phyloP scores from a whole-genome alignment of 1,140 invertebrate genomes.

The Drosophila arawakana region DNA sequence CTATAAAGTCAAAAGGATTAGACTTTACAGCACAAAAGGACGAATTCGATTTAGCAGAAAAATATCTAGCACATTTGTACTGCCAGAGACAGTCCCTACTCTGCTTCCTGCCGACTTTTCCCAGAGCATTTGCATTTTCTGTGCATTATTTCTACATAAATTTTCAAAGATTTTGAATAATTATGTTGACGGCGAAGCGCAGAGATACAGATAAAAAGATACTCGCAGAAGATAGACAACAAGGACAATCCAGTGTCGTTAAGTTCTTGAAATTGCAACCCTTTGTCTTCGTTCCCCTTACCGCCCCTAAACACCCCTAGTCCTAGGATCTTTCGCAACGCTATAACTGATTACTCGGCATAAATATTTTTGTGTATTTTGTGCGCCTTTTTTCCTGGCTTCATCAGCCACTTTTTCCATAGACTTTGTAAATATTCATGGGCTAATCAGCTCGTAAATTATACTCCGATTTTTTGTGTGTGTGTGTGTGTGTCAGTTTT shows the following conservation, averaged over 20 bases:
- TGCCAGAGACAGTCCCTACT: conserved; percentile 15
- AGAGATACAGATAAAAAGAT: conserved; percentile 55
- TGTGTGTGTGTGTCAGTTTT: conserved; percentile 37
- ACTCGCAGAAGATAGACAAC: conserved; percentile 7
- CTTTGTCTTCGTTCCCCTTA: conserved; percentile 22
- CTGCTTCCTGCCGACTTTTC: conserved; percentile 42
- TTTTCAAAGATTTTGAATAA: conserved; percentile 74
- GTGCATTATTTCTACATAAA: conserved; percentile 67
- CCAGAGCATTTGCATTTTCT: conserved; percentile 75
- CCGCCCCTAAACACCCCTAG: not conserved
- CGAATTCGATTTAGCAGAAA: conserved; percentile 80
- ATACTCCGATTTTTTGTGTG: conserved; percentile 56
- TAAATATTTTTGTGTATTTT: conserved; percentile 81
- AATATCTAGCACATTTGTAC: conserved; percentile 69
- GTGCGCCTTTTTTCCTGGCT: conserved; percentile 48
- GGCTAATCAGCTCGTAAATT: conserved; percentile 82
- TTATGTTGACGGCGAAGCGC: conserved; percentile 63
- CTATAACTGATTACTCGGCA: conserved; percentile 63
- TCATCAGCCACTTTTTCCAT: conserved; percentile 19
- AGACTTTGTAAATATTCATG: conserved; percentile 72
- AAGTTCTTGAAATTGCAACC: conserved; percentile 55
- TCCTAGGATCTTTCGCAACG: conserved; percentile 8
- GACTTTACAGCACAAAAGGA: conserved; percentile 44
- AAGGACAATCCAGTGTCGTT: not conserved
- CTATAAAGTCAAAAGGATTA: conserved; percentile 82